phyloP scores from a whole-genome alignment of 2,888 invertebrate genomes.

The Trichacis sp. region DNA sequence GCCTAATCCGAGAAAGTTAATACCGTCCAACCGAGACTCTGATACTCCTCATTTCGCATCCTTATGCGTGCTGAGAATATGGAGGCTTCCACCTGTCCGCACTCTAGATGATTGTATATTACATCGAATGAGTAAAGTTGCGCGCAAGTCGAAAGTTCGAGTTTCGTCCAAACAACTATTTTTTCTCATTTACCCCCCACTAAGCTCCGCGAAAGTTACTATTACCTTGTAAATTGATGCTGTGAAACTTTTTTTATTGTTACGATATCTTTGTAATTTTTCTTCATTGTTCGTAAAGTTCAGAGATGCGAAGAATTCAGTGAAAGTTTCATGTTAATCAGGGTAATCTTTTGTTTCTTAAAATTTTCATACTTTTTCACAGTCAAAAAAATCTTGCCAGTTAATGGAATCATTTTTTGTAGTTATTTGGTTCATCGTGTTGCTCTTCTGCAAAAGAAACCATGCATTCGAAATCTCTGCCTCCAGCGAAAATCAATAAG shows the following conservation, averaged over 20 bases:
- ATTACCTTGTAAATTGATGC: background rate
- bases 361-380: too few species aligned
- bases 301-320: too few species aligned
- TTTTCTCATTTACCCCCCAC: background rate
- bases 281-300: too few species aligned
- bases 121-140: conserved; percentile 9
- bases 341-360: too few species aligned
- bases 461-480: too few species aligned
- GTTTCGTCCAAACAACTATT: background rate
- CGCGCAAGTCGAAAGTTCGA: background rate
- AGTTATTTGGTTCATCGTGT: too few species aligned
- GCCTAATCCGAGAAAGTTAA: conserved; percentile 58
- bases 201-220: background rate
- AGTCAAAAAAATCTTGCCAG: too few species aligned
- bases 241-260: background rate
- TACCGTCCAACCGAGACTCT: conserved; percentile 46
- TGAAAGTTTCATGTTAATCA: too few species aligned
- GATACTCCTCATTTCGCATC: conserved; percentile 22
- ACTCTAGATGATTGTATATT: conserved; percentile 14
- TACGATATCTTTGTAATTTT: background rate
- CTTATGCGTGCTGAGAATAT: conserved; percentile 34
- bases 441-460: too few species aligned
- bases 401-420: too few species aligned
- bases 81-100: conserved; percentile 22
- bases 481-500: too few species aligned